These are phyloP conservation scores for Zootoca vivipara DNA, from an alignment of 2,113 vertebrate genomes.

Conservation along the genomic window DNA sequence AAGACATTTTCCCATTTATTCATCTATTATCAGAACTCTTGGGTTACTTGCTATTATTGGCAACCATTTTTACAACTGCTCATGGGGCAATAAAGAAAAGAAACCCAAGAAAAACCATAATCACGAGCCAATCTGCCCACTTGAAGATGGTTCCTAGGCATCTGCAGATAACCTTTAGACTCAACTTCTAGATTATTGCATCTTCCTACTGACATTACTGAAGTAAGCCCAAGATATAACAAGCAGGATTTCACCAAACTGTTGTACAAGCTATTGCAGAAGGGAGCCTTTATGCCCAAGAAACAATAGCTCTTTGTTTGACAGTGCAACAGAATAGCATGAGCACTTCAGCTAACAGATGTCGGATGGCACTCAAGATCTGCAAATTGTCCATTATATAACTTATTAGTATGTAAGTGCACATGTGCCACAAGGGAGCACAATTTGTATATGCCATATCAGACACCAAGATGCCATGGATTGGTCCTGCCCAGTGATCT, in stretches of 20 bases:
- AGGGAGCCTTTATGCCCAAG: not conserved
- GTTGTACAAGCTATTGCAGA: not conserved
- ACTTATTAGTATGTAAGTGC: not conserved
- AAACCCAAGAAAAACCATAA: not conserved
- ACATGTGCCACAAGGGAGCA: not conserved
- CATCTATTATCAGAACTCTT: not conserved
- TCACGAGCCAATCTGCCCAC: not conserved
- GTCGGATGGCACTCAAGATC: not conserved
- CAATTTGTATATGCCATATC: not conserved
- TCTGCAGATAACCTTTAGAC: not conserved
- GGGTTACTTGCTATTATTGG: not conserved
- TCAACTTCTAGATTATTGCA: not conserved
- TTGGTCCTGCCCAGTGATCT: not conserved
- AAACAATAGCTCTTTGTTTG: not conserved
- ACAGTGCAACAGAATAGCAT: not conserved
- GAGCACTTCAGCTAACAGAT: not conserved
- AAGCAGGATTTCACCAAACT: not conserved
- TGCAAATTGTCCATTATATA: not conserved
- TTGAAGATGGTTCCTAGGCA: not conserved
- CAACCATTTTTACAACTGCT: not conserved
- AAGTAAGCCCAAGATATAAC: not conserved
- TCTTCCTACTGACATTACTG: not conserved
- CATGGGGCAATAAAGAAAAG: not conserved
- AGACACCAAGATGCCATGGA: not conserved
- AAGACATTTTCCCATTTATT: not conserved